Percentiles rank a stretch among this genome's conserved stretches.
phyloP scores from a whole-genome alignment of 2,113 vertebrate species.

The Narcine bancroftii region DNA sequence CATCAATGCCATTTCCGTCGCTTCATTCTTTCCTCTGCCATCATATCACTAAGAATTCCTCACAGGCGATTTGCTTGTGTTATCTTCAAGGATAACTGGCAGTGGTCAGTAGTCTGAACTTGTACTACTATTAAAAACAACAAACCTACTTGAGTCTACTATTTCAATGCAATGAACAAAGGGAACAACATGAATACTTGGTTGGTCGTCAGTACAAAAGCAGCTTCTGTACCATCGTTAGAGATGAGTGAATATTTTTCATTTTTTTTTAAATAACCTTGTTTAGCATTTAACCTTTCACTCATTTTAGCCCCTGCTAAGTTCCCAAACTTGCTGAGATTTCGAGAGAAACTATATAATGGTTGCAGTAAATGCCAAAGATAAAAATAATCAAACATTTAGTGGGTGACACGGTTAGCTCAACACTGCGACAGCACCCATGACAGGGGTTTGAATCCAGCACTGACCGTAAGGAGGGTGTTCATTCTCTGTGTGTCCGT shows the following conservation, averaged over 20 bases:
- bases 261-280: neutral
- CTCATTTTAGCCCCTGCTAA: neutral
- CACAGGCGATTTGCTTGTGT: neutral
- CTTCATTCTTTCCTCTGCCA: neutral
- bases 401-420: too few species aligned
- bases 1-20: neutral
- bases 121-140: neutral
- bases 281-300: neutral
- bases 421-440: too few species aligned
- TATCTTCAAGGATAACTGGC: neutral
- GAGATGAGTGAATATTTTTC: neutral
- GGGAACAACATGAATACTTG: neutral
- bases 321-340: neutral
- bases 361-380: neutral
- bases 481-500: too few species aligned
- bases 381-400: neutral
- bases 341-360: neutral
- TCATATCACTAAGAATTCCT: neutral
- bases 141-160: neutral
- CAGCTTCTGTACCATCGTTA: neutral
- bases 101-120: neutral
- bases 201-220: neutral
- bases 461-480: too few species aligned
- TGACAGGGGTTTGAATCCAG: too few species aligned
- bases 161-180: neutral